Base-by-base conservation (phyloP, 2,797 vertebrate species). In the Artibeus lituratus region DNA sequence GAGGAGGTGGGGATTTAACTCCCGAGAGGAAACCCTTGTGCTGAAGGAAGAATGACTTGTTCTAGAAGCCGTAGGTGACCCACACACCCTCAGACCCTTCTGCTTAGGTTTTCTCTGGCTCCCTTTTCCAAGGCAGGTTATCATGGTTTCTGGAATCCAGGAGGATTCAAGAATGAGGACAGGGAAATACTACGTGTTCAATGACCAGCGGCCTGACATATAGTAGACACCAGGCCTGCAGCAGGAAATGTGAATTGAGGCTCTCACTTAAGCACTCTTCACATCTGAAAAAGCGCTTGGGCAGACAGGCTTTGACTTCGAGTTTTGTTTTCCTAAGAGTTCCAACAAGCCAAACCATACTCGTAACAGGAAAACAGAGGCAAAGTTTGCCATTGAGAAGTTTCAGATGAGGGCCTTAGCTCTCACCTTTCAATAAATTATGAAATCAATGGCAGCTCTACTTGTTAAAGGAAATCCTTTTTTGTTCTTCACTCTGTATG, bases 121-220 rank as follows among this genome's bases (percentile, higher is more conserved):
- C 72, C 76, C 70, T 81, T 87, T 94, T 84, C 94, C 91, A 90
- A 22, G 10, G 87, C 93, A 94, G 87, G 86, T 94, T 82, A 88
- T 70, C 1, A 3, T 82, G 42, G 88, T 91, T 96, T 96, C 89
- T 96, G 95, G 83, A 96, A 95, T 95, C 86, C 83, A 80, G 3
- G 12, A 19, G 93, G 92, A 95, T 91, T 93, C 88, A 94, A 92
- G 85, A 94, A 96, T 12, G 29, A 69, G 59, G 76, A 44, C 51
- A 70, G 80, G 83, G 76, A 76, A 67, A 49, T 91, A 72, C 82
- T 39, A 70, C 44, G 55, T 67, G 83, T 82, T 82, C 92, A 44
- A 49, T 87, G 49, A 53, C 76, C 82, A 89, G 73, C 1, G 78
- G 67, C 62, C 78, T 77, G 15, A 10, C 57, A 6, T 44, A 59